Conservation (phyloP, 2,888 invertebrate genomes). For the Drosophila fungiperda region DNA sequence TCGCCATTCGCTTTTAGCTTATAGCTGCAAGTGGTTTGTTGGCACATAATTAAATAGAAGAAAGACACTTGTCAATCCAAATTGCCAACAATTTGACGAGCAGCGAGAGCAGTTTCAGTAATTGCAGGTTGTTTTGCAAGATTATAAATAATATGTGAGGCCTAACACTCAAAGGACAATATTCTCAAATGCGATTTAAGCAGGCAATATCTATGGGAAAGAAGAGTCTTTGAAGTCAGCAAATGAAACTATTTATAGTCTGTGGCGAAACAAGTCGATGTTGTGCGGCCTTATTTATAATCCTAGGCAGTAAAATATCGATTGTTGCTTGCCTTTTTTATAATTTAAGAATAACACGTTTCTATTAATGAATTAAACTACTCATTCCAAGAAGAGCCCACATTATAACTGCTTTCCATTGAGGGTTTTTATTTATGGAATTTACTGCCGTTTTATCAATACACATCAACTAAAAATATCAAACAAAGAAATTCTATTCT, state of each 20-base stretch:
- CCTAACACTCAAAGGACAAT: background rate
- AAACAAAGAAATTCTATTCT: background rate
- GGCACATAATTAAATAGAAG: conserved; percentile 10
- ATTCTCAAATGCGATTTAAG: background rate
- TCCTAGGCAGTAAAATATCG: background rate
- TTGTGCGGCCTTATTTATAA: background rate
- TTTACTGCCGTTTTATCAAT: background rate
- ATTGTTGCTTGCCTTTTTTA: background rate
- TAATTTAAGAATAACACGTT: background rate
- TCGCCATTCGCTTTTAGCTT: background rate
- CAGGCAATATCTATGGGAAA: background rate
- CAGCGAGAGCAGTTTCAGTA: background rate
- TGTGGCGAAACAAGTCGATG: background rate
- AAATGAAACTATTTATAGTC: background rate
- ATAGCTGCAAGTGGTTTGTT: conserved; percentile 3
- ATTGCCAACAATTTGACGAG: background rate
- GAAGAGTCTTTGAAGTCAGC: background rate
- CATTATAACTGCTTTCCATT: background rate
- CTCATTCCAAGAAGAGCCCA: background rate
- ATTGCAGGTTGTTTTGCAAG: background rate
- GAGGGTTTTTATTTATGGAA: background rate
- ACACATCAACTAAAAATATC: background rate
- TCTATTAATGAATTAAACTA: background rate
- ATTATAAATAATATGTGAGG: background rate
- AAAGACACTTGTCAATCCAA: conserved; percentile 1